phyloP scores from a whole-genome alignment of 2,797 vertebrate genomes.

The Alectoris magna region DNA sequence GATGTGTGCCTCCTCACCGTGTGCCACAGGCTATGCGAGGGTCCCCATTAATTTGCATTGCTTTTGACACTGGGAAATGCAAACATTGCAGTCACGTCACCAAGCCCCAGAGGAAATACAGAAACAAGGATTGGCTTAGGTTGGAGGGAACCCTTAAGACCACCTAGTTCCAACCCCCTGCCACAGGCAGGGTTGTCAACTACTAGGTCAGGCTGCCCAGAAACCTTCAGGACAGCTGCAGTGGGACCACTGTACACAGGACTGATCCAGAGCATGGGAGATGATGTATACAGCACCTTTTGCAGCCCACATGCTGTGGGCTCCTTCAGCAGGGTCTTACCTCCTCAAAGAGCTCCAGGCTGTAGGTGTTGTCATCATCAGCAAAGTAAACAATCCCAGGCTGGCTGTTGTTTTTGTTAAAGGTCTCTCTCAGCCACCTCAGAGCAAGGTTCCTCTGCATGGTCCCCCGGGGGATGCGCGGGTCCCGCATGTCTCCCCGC shows the following conservation, averaged over 20 bases:
- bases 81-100: accelerated
- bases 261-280: background rate
- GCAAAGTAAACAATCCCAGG: conserved; percentile 94
- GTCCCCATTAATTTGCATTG: accelerated
- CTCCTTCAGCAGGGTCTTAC: conserved; percentile 63
- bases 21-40: accelerated
- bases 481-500: conserved; percentile 92
- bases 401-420: conserved; percentile 91
- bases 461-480: conserved; percentile 94
- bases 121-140: too few species aligned
- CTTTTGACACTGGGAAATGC: background rate
- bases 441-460: conserved; percentile 98
- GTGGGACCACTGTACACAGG: background rate
- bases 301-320: background rate
- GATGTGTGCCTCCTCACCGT: background rate
- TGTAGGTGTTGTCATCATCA: conserved; percentile 97
- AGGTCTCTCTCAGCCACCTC: conserved; percentile 95
- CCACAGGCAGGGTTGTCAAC: too few species aligned
- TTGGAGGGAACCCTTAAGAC: too few species aligned
- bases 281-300: background rate
- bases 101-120: background rate
- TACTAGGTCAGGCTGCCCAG: too few species aligned
- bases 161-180: too few species aligned
- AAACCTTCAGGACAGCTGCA: background rate
- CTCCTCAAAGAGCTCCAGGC: conserved; percentile 97